Base-by-base conservation (phyloP, 2,888 invertebrate genomes). In the Spisula subtruncata region DNA sequence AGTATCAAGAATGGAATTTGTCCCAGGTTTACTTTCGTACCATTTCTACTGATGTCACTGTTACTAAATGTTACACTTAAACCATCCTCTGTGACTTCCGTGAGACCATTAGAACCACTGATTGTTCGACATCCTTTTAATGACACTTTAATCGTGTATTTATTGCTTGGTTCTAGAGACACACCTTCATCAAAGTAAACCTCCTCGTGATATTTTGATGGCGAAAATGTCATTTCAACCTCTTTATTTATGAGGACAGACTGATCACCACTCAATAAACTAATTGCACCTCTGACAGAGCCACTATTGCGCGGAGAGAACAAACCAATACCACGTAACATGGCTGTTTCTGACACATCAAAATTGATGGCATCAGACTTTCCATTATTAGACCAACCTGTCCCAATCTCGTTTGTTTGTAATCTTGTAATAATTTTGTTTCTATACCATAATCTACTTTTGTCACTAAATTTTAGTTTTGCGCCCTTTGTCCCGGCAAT, bases 1-100 rank as follows among this genome's bases (percentile, higher is more conserved):
- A 60, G 41, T 35, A 46, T 83, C 14, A 66, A 41, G 20, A 60
- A 83, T n/a, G 29, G 83, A 20, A 83, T 66, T 46, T 66, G 83
- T n/a, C 83, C 60, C 14, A 0, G 5, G 4, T 0, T 14, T 29
- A 32, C 29, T 20, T 51, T 2, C 25, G 81, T 81, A n/a, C 54
- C 32, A 20, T 81, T 81, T 51, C 1, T 54, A 81, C 54, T 12
- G 46, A 18, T 25, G 54, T 29, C 20, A 46, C 4, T 54, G 0
- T 81, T 29, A 29, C 29, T 46, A 32, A 81, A 81, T 29, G n/a
- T 32, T 16, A 81, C 32, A 1, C 32, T 18, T 0, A 81, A 54
- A 16, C 16, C 20, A 18, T 54, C 81, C 12, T 16, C 25, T 12
- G 32, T 25, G 25, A 54, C 29, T 29, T 51, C 29, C 16, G 25